Evolutionary conservation across 2,113 vertebrate genomes (phyloP), one percentile per base, ranked within the genome.

Genomic region (Microtus ochrogaster): DNA sequence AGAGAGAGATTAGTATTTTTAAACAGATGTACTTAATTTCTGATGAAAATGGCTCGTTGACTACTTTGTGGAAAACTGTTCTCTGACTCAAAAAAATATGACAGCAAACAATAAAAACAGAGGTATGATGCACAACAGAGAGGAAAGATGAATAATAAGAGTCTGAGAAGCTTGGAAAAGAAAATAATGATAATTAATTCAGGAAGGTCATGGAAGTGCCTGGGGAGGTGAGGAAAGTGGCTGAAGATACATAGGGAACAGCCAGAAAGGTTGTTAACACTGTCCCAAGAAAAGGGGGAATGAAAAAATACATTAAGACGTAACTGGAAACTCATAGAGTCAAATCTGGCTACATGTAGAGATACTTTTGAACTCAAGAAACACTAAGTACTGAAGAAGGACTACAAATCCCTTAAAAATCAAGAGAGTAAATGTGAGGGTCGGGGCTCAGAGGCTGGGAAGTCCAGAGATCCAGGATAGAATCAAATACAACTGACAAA

Each of bases 171-270:
- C 63, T 74, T 85, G 19, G 30, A 82, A 85, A 92, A 92, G 55
- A 33, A 82, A 74, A 28, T 78, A 49, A 78, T 13, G 44, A 33
- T n/a, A 89, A 91, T 76, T 49, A 89, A 91, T 81, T 89, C 72
- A 76, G 74, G 66, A 91, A 92, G 79, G 58, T 96, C 73, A 94
- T 16, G 68, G 55, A 91, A 89, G 39, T 74, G 22, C 30, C 68
- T 63, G n/a, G 11, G 41, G 44, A 30, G 47, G 28, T 89, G 41
- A 92, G 2, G 13, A 66, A 90, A 81, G 12, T 70, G 78, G 79
- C 55, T 39, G 21, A 79, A 92, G 72, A 85, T 61, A 89, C 78
- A 30, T 21, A 58, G 13, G 55, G 6, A 63, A 90, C 2, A 85
- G 74, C 21, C 63, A 91, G 3, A 19, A 55, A 86, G 24, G 21